Evolutionary conservation across 2,113 vertebrate genomes (phyloP).

Genomic region (Cyprinodon variegatus): DNA sequence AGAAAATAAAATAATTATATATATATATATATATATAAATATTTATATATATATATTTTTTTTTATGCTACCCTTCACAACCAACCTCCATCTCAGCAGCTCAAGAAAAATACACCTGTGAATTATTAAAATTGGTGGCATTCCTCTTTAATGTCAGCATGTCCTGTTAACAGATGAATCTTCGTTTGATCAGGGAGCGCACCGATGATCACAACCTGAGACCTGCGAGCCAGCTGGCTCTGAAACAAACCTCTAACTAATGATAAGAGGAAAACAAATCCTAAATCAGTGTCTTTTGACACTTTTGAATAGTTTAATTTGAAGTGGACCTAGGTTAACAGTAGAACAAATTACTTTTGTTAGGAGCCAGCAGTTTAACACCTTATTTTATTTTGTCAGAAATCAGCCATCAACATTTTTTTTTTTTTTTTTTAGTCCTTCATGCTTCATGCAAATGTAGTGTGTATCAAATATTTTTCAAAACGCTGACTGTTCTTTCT

Average conservation of each 20-base stretch:
- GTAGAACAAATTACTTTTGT: not conserved
- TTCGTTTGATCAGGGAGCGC: slow-evolving; percentile 32
- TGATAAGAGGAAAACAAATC: not conserved
- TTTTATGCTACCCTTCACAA: not conserved
- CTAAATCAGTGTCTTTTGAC: not conserved
- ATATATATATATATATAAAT: too few species aligned
- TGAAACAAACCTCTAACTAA: slow-evolving; percentile 12
- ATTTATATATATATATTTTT: too few species aligned
- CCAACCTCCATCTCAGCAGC: not conserved
- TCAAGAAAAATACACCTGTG: slow-evolving; percentile 11
- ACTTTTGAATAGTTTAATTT: slow-evolving; percentile 9
- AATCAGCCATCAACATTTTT: too few species aligned
- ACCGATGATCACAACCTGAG: slow-evolving; percentile 17
- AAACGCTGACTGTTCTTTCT: not conserved
- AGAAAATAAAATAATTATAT: too few species aligned
- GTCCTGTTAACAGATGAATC: slow-evolving; percentile 16
- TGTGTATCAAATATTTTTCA: not conserved
- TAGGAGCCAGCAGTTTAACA: not conserved
- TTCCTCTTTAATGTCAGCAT: slow-evolving; percentile 13
- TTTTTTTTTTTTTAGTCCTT: too few species aligned
- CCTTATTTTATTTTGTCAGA: not conserved
- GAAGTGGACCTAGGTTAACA: not conserved
- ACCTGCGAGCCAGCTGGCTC: slow-evolving; percentile 37
- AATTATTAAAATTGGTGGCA: slow-evolving; percentile 13
- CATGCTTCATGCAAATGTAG: not conserved